Conservation (phyloP, 2,888 invertebrate species). For the Diabrotica balteata region DNA sequence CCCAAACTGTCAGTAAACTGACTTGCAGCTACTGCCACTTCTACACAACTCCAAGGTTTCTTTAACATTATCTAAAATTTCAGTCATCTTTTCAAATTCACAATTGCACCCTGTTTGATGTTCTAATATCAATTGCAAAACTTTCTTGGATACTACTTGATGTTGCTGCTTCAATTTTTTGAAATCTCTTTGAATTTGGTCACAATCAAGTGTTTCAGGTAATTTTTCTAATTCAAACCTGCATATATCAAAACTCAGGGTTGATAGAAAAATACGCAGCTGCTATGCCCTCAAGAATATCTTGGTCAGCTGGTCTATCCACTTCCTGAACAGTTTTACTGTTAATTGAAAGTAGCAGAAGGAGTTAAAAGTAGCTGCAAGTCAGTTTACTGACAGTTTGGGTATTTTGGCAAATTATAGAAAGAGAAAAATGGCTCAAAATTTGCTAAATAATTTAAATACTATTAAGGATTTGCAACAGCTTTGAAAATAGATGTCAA, state of each 20-base stretch:
- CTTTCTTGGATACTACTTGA: conserved; percentile 91
- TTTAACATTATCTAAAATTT: conserved; percentile 73
- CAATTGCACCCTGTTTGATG: conserved; percentile 87
- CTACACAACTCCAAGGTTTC: conserved; percentile 76
- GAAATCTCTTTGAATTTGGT: conserved; percentile 77
- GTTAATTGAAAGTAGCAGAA: conserved; percentile 63
- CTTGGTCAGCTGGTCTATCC: conserved; percentile 60
- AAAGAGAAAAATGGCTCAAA: conserved; percentile 83
- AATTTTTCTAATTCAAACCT: conserved; percentile 72
- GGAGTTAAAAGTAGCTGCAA: conserved; percentile 77
- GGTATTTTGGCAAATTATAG: conserved; percentile 91
- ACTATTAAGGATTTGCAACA: conserved; percentile 83
- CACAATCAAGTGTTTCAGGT: conserved; percentile 69
- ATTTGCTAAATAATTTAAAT: conserved; percentile 79
- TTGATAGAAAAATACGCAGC: conserved; percentile 78
- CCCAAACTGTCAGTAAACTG: conserved; percentile 87
- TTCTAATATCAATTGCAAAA: conserved; percentile 89
- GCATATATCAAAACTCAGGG: conserved; percentile 76
- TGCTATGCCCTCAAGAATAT: conserved; percentile 69
- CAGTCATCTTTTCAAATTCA: conserved; percentile 81
- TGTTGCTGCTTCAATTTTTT: conserved; percentile 79
- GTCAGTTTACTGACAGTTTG: conserved; percentile 85
- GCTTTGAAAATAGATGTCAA: no score
- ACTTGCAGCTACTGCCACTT: conserved; percentile 76
- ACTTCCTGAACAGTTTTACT: conserved; percentile 59